Percentiles rank a stretch among this genome's conserved stretches.
Conservation (phyloP, 2,888 invertebrate species). For the Rutpela maculata region DNA sequence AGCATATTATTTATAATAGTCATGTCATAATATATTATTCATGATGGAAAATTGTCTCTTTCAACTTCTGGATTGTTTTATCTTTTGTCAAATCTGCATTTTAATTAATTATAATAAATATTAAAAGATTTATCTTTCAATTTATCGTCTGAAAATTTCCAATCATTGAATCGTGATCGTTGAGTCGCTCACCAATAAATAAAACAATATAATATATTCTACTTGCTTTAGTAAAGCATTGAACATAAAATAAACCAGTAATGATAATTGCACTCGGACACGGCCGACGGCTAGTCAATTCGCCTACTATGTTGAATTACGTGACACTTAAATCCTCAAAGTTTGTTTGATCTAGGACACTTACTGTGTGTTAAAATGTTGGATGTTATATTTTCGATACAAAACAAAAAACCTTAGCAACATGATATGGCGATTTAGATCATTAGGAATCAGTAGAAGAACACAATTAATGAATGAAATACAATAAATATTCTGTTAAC, state of each 20-base stretch:
- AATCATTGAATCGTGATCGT: not conserved
- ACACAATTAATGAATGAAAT: no score
- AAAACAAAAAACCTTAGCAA: no score
- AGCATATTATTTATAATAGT: not conserved
- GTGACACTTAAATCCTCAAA: no score
- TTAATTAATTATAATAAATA: not conserved
- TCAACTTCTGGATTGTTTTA: slow-evolving; percentile 1
- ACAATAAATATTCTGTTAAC: no score
- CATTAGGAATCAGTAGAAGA: no score
- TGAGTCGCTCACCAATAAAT: not conserved
- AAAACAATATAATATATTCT: not conserved
- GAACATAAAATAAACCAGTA: not conserved
- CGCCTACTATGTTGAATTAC: no score
- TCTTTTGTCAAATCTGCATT: not conserved
- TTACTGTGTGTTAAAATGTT: no score
- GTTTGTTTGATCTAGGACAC: no score
- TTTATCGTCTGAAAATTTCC: slow-evolving; percentile 5
- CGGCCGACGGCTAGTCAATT: no score
- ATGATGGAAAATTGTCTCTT: slow-evolving; percentile 9
- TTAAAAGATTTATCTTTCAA: slow-evolving; percentile 13
- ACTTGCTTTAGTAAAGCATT: not conserved
- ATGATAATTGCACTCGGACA: not conserved
- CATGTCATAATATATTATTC: not conserved
- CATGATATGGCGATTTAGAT: no score
- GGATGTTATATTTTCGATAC: no score